Evolutionary conservation across 2,797 vertebrate species (phyloP), one percentile per base, ranked within the genome.

Genomic region (Semotilus atromaculatus): DNA sequence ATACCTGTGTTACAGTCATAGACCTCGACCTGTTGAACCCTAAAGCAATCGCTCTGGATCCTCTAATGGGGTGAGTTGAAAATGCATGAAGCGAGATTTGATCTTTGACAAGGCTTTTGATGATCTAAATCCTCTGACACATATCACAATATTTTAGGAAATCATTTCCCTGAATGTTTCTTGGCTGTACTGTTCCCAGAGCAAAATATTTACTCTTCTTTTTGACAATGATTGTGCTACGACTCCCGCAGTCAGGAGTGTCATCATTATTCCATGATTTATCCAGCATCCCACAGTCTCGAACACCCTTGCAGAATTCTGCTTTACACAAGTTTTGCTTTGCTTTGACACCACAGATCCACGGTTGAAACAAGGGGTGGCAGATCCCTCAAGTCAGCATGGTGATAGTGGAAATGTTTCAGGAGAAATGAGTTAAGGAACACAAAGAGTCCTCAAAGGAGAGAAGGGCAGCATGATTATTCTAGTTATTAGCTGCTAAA

Each of bases 1-100:
- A 96, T 5, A 96, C 96, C 0, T 99, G 98, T 85, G 92, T 99
- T 68, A 97, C 97, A 1, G 91, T 99, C 89, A 91, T 99, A 48
- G 97, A 98, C 62, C 93, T 97, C 67, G 97, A 99, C 89, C 94
- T 99, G 14, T 93, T 86, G 48, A 98, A 99, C 91, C 97, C 98
- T 16, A 98, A 96, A 93, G 96, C 97, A 89, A 95, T 99, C 83
- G 97, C 97, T 60, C 87, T 98, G 66, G 98, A 99, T 93, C 97
- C 98, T 80, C 90, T 95, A 70, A 94, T 97, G 92, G 98, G 98
- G 98, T 99, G 94, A 97, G 97, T 93, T 13, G 71, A 40, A 84
- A 83, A 88, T 82, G 43, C 58, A 74, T 36, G 45, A 72, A 23
- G 31, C 21, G 6, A 31, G 19, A 45, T 36, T 31, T 64, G 51